Base-by-base conservation (phyloP, 2,888 invertebrate species). In the Erannis defoliaria region DNA sequence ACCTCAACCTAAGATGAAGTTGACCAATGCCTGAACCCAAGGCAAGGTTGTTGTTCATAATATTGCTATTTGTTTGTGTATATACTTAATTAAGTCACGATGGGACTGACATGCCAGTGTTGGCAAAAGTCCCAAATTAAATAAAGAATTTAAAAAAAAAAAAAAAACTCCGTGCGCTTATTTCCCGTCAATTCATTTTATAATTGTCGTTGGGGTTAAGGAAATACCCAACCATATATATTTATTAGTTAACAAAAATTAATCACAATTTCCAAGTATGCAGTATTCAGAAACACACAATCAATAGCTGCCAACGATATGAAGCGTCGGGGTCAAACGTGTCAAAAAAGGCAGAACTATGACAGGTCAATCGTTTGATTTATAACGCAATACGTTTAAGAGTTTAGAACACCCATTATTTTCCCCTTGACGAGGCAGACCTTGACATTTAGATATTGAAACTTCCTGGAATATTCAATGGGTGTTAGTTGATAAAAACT, bases 401-500 rank as follows among this genome's bases (percentile, higher is more conserved):
- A 48, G 19, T 40, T 40, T 43, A 18, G 21, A 49, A 54, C 31
- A 42, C 37, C 45, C 43, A 56, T 53, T 46, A 57, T 61, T 57
- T 60, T 63, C 63, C 55, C 61, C 50, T 55, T 46, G 56, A 62
- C 55, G 37, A 49, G 48, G 50, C 55, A 62, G 73, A 62, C 81
- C 81, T 81, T 81, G 81, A 79, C 82, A 79, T 81, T 81, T 75
- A 43, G 68, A 67, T 65, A 70, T 60, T 55, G 53, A 50, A 62
- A 77, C 75, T 81, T 81, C 81, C 80, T 81, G 70, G 69, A 76
- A 71, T 68, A 64, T 55, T 61, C 55, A 62, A 56, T 53, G 33
- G 55, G 55, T 33, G 46, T 40, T 37, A n/a, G 58, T 35, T 61
- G 55, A 55, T 62, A 62, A 62, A 62, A 56, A 62, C 35, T 53